phyloP scores from a whole-genome alignment of 2,888 invertebrate species.

The Zaprionus obscuricornis region DNA sequence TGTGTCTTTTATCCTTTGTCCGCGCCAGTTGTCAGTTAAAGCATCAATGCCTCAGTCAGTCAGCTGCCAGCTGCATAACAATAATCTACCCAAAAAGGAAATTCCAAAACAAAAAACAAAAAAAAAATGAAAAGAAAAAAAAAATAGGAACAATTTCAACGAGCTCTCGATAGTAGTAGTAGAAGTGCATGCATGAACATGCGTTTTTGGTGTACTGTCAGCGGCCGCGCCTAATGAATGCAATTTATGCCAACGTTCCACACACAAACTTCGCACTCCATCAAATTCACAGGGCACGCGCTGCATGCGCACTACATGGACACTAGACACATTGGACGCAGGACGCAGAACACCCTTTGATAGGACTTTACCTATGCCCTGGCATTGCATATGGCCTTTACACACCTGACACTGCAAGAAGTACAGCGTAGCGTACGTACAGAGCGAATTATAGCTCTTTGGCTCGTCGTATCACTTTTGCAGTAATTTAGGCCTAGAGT shows the following conservation, averaged over 20 bases:
- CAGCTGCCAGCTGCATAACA: constrained; percentile 33
- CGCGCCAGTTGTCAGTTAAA: constrained; percentile 6
- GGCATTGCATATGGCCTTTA: no score
- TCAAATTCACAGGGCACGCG: constrained; percentile 26
- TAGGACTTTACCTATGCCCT: no score
- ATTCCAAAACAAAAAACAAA: no score
- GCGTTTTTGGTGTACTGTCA: constrained; percentile 2
- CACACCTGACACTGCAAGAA: no score
- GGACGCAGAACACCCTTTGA: constrained; percentile 1
- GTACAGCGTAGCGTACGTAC: no score
- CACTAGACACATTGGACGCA: neutral
- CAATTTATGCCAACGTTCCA: constrained; percentile 52
- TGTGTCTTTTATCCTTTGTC: no score
- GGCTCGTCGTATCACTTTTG: no score
- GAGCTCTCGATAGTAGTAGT: neutral
- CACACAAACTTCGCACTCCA: constrained; percentile 42
- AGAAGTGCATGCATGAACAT: constrained; percentile 7
- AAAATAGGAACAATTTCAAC: neutral
- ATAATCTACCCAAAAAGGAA: no score
- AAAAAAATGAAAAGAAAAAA: constrained; percentile 2
- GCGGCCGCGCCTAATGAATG: constrained; percentile 44
- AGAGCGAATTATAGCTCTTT: no score
- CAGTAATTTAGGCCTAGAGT: no score
- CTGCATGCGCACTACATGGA: neutral
- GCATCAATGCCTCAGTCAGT: constrained; percentile 11